These are phyloP conservation scores for Autographa pulchrina DNA, from an alignment of 2,888 invertebrate species.

Conservation along the genomic window DNA sequence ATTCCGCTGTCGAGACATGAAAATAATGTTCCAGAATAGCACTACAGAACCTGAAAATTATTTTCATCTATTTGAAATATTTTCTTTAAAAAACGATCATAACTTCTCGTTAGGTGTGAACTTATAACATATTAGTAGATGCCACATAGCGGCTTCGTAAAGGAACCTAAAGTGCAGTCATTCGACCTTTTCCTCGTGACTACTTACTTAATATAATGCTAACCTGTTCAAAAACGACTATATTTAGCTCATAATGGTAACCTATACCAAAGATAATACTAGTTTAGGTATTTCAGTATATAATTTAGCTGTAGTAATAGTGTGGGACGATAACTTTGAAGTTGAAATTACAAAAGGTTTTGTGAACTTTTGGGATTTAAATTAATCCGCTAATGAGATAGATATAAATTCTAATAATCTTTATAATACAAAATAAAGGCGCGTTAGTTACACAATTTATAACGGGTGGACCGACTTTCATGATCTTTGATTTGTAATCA, in stretches of 20 bases:
- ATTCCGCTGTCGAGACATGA: too few species aligned
- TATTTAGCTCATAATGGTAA: constrained; percentile 43
- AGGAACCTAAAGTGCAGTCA: constrained; percentile 23
- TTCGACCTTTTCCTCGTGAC: constrained; percentile 44
- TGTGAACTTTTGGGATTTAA: too few species aligned
- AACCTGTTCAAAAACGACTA: constrained; percentile 40
- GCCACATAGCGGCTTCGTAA: constrained; percentile 33
- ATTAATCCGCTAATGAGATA: too few species aligned
- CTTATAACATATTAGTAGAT: constrained; percentile 30
- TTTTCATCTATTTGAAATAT: too few species aligned
- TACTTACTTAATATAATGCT: constrained; percentile 40
- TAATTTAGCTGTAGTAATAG: neutral
- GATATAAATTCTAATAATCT: too few species aligned
- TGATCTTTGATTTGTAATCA: too few species aligned
- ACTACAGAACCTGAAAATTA: too few species aligned
- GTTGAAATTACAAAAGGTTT: neutral
- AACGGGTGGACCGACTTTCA: too few species aligned
- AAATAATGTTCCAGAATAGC: too few species aligned
- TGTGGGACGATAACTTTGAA: neutral
- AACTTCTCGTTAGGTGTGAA: constrained; percentile 18
- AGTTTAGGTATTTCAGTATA: neutral
- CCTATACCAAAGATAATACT: constrained; percentile 28
- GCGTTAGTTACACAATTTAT: too few species aligned
- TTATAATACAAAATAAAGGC: too few species aligned
- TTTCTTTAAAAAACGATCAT: neutral